Evolutionary conservation across 2,113 vertebrate genomes (phyloP).

Genomic region (Nibea albiflora): DNA sequence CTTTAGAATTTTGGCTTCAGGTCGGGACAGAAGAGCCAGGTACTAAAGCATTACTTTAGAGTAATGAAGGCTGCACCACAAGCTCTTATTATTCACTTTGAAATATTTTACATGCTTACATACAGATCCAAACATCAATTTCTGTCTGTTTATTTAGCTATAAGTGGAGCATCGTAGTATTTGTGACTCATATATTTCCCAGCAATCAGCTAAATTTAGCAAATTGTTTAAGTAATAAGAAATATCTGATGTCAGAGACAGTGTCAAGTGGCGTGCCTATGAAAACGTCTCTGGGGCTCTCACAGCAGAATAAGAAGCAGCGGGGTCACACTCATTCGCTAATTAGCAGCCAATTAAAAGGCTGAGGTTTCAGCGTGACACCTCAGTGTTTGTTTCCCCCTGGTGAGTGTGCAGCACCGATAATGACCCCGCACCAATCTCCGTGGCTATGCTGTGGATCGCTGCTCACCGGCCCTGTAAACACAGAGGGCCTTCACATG

Average conservation of each 20-base stretch:
- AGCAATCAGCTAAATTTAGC: background rate
- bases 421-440: constrained; percentile 52
- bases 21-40: constrained; percentile 30
- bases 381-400: constrained; percentile 73
- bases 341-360: constrained; percentile 77
- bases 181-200: background rate
- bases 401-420: constrained; percentile 45
- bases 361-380: constrained; percentile 61
- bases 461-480: constrained; percentile 63
- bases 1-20: constrained; percentile 39
- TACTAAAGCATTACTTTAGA: background rate
- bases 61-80: constrained; percentile 10
- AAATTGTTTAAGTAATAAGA: background rate
- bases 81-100: constrained; percentile 9
- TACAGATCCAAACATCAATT: background rate
- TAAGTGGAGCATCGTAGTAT: background rate
- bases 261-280: background rate
- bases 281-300: background rate
- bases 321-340: constrained; percentile 52
- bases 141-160: background rate
- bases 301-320: constrained; percentile 2
- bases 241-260: background rate
- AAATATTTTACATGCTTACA: constrained; percentile 28
- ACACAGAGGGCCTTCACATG: constrained; percentile 70
- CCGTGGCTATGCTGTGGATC: constrained; percentile 59